Evolutionary conservation across 2,888 invertebrate genomes (phyloP), one percentile per base, ranked within the genome.

Genomic region (Pristionchus fissidentatus): DNA sequence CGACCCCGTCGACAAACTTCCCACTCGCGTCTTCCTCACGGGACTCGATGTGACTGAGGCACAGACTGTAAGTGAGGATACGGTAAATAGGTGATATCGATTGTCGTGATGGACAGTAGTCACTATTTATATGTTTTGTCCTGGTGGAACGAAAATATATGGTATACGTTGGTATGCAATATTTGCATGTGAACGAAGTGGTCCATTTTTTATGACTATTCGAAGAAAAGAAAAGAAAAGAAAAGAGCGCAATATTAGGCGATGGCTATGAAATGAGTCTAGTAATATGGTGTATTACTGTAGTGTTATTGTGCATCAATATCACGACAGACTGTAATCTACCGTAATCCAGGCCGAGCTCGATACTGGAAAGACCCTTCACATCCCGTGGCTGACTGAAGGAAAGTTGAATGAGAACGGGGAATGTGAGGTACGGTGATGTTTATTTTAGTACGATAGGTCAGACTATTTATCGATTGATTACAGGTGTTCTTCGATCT

Each of bases 1-100:
- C 92, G 99, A 99, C 13, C 99, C 99, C 0, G 98, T 99, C 10
- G 97, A 97, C 92, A 96, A 96, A 92, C 94, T 99, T 57, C 96
- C 97, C 90, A 99, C 99, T 0, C 95, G 97, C 92, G 95, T 97
- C 80, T 99, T 99, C 95, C 94, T 99, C 15, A 95, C 95, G 3
- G 99, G 99, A 85, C 97, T 99, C 0, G 96, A 97, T 93, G 96
- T 95, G 86, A 95, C 95, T 70, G 94, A 95, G 89, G 94, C 94
- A 90, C 93, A 94, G 89, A 94, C 95, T 92, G 95, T 95, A 89
- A 86, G 91, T 85, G n/a, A 8, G 19, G 49, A 19, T 77, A 77
- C 77, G 77, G 77, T 77, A 49, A 49, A 77, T 29, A 49, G n/a
- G 32, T 60, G n/a, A n/a, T 15, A 49, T 10, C 10, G n/a, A n/a